phyloP scores from a whole-genome alignment of 2,797 vertebrate species.

The Hephaestus fuliginosus region DNA sequence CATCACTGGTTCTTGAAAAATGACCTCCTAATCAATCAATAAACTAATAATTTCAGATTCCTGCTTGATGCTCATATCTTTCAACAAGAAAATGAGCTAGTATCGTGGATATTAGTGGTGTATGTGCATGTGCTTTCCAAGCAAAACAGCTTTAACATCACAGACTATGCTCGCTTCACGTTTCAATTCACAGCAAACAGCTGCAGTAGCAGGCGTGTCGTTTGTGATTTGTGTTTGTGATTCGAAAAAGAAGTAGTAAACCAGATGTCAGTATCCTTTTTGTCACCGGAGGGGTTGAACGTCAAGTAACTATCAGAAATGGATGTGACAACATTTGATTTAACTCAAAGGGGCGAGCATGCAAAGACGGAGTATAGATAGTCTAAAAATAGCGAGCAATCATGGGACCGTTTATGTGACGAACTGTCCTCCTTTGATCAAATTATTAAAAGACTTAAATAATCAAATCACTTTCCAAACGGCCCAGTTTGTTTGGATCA shows the following conservation, averaged over 20 bases:
- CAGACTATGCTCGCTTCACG: neutral
- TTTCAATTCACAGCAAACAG: too few relatives aligned
- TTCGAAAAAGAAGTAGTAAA: too few relatives aligned
- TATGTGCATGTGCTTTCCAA: neutral
- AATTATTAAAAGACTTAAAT: neutral
- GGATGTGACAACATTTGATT: slow-evolving; percentile 9
- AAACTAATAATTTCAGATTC: neutral
- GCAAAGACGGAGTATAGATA: neutral
- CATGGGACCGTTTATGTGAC: neutral
- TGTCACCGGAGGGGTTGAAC: neutral
- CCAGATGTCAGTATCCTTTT: neutral
- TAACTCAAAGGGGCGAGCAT: neutral
- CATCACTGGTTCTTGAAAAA: too few relatives aligned
- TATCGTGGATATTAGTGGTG: too few relatives aligned
- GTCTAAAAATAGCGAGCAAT: slow-evolving; percentile 12
- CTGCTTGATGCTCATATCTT: neutral
- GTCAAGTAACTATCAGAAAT: neutral
- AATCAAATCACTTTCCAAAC: neutral
- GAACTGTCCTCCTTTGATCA: neutral
- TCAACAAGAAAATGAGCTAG: neutral
- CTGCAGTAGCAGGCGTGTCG: too few relatives aligned
- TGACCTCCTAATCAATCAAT: too few relatives aligned
- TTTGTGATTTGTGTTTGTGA: too few relatives aligned
- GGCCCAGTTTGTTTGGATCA: slow-evolving; percentile 1
- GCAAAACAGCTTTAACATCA: neutral